These are phyloP conservation scores for Leptinotarsa lineolata DNA, from an alignment of 1,140 invertebrate species.

Conservation along the genomic window DNA sequence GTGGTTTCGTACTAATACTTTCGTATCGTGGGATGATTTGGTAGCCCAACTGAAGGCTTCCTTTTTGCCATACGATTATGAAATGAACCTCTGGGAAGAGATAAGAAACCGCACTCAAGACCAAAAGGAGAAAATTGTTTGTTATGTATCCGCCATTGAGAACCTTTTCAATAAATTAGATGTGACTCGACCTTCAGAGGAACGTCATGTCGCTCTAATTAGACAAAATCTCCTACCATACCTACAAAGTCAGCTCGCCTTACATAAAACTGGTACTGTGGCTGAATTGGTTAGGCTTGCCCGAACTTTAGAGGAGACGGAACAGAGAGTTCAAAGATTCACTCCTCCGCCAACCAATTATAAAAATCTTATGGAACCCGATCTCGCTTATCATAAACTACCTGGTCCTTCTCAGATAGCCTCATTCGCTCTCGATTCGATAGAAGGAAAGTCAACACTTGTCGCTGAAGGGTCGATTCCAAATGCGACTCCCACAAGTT, in stretches of 20 bases:
- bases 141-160: constrained; percentile 20
- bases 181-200: not conserved
- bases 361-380: not conserved
- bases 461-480: not conserved
- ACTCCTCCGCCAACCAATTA: not conserved
- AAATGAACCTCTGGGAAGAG: constrained; percentile 28
- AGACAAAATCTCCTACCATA: not conserved
- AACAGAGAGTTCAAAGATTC: not conserved
- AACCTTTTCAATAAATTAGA: not conserved
- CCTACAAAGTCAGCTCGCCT: not conserved
- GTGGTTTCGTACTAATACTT: constrained; percentile 28
- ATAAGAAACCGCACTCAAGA: constrained; percentile 25
- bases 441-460: not conserved
- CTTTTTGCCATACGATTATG: constrained; percentile 27
- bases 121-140: constrained; percentile 10
- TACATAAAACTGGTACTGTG: not conserved
- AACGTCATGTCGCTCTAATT: not conserved
- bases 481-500: not conserved
- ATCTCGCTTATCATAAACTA: not conserved
- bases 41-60: not conserved
- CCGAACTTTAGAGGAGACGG: not conserved
- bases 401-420: not conserved
- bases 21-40: constrained; percentile 14
- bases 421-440: not conserved
- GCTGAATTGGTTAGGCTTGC: not conserved